Conservation (phyloP, 2,888 invertebrate genomes). For the Diaphora mendica region DNA sequence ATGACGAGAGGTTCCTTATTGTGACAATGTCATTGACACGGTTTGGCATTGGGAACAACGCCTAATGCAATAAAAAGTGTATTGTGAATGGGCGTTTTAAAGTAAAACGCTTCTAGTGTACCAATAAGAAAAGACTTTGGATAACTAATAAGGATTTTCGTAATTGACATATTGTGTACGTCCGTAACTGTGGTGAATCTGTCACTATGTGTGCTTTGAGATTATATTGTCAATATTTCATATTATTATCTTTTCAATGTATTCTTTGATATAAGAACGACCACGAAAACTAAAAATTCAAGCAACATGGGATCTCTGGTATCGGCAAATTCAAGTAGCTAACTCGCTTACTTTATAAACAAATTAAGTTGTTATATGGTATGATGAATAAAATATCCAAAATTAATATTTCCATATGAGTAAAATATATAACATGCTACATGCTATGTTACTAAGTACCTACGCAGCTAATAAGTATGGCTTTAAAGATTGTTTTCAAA, state of each 20-base stretch:
- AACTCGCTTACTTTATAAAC: not conserved
- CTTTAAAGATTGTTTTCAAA: conserved; percentile 36
- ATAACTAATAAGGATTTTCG: not conserved
- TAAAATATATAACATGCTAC: not conserved
- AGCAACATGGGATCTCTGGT: not conserved
- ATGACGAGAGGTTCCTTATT: conserved; percentile 53
- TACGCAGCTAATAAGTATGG: conserved; percentile 6
- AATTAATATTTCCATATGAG: not conserved
- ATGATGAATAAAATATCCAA: not conserved
- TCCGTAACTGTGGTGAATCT: not conserved
- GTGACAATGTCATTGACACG: conserved; percentile 46
- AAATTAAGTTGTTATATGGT: not conserved
- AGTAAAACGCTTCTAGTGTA: not conserved
- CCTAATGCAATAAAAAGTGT: conserved; percentile 9
- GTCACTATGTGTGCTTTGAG: not conserved
- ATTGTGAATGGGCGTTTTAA: conserved; percentile 9
- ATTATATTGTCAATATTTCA: not conserved
- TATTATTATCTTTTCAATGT: not conserved
- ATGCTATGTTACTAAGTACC: conserved; percentile 2
- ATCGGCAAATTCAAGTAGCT: no score
- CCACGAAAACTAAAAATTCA: not conserved
- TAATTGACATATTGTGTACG: not conserved
- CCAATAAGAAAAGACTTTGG: not conserved
- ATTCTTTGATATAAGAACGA: not conserved
- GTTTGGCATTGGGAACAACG: conserved; percentile 21